phyloP scores from a whole-genome alignment of 35 echinoderm and acorn worm species.

The Heliocidaris tuberculata region DNA sequence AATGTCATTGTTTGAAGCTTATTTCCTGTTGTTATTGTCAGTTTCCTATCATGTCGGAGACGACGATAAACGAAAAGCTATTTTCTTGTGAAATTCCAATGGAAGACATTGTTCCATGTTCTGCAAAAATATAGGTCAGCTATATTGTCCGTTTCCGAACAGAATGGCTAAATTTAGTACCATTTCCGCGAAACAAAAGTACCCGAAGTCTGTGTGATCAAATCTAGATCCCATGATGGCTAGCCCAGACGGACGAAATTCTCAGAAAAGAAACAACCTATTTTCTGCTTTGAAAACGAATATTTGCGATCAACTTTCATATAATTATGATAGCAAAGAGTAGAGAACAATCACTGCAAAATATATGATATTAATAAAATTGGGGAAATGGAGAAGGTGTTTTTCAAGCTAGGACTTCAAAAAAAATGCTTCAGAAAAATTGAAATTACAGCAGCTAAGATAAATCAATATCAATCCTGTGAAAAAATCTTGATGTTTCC shows the following conservation, averaged over 20 bases:
- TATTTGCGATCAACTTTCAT: neutral
- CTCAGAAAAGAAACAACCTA: neutral
- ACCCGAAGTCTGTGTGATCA: neutral
- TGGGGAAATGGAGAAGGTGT: no score
- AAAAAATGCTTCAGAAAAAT: no score
- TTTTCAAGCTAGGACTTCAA: no score
- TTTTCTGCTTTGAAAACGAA: neutral
- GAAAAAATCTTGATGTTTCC: no score
- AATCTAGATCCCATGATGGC: neutral
- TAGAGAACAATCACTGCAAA: no score
- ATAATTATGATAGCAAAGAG: no score
- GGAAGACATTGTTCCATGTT: neutral
- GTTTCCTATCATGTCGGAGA: neutral
- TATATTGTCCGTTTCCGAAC: neutral
- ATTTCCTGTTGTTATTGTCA: neutral
- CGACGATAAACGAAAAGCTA: neutral
- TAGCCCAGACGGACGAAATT: neutral
- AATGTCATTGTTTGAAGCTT: neutral
- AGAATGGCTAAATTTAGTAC: neutral
- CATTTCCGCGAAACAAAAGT: neutral
- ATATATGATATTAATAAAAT: no score
- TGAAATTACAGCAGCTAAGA: no score
- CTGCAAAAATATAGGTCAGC: neutral
- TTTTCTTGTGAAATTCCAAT: neutral
- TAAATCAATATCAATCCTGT: no score